Conservation (phyloP, 2,888 invertebrate genomes). For the Icerya purchasi region DNA sequence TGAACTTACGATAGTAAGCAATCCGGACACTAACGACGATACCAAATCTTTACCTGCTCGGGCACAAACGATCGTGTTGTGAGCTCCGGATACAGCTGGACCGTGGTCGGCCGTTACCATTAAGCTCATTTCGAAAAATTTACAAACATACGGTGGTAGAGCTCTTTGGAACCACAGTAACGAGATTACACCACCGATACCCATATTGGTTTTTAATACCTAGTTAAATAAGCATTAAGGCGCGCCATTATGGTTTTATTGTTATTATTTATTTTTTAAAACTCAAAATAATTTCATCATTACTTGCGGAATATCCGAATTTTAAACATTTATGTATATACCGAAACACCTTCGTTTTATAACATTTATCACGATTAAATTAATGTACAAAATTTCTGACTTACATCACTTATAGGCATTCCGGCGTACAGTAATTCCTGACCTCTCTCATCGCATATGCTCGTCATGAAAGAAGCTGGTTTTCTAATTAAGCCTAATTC, state of each 20-base stretch:
- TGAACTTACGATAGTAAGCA: constrained; percentile 79
- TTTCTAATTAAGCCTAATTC: constrained; percentile 94
- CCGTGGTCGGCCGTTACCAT: constrained; percentile 99
- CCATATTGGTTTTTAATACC: constrained; percentile 81
- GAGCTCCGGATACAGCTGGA: constrained; percentile 94
- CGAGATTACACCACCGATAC: constrained; percentile 92
- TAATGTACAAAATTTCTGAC: too few relatives aligned
- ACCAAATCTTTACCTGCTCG: constrained; percentile 93
- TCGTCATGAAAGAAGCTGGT: constrained; percentile 98
- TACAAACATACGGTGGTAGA: constrained; percentile 77
- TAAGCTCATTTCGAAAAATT: constrained; percentile 96
- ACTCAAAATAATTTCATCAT: too few relatives aligned
- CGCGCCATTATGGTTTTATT: too few relatives aligned
- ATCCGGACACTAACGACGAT: constrained; percentile 82
- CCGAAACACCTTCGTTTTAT: too few relatives aligned
- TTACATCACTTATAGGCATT: constrained; percentile 43
- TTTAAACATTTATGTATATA: too few relatives aligned
- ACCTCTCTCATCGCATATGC: constrained; percentile 96
- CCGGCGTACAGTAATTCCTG: constrained; percentile 94
- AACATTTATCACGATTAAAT: too few relatives aligned
- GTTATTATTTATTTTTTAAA: too few relatives aligned
- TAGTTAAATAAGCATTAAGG: constrained; percentile 18
- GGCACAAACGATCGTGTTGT: constrained; percentile 95
- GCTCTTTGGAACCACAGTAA: constrained; percentile 96
- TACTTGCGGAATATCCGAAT: too few relatives aligned